phyloP scores from a whole-genome alignment of 2,797 vertebrate species.

The Graptemys geographica region DNA sequence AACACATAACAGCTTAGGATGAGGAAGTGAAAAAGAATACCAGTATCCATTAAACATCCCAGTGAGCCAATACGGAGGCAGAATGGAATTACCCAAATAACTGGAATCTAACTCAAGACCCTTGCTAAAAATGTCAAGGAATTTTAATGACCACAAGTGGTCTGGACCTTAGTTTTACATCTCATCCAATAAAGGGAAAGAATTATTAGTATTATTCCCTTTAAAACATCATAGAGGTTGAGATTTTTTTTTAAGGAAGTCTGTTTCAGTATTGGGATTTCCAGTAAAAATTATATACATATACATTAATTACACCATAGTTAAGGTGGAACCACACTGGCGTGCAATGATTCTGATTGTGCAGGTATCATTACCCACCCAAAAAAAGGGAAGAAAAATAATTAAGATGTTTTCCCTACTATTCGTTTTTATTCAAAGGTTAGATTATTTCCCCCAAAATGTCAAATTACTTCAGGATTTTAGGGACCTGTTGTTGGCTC shows the following conservation, averaged over 20 bases:
- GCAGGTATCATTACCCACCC: constrained; percentile 39
- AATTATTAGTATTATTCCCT: constrained; percentile 74
- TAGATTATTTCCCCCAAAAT: background rate
- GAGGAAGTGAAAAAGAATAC: constrained; percentile 10
- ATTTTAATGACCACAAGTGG: constrained; percentile 75
- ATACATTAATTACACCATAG: constrained; percentile 57
- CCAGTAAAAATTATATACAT: constrained; percentile 63
- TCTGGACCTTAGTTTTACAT: constrained; percentile 42
- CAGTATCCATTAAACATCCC: constrained; percentile 56
- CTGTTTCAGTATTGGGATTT: background rate
- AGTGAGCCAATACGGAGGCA: constrained; percentile 43
- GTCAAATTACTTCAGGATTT: accelerated
- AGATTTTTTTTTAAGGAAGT: background rate
- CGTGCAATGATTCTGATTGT: constrained; percentile 54
- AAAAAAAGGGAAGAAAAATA: constrained; percentile 14
- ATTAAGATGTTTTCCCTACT: background rate
- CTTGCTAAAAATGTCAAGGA: constrained; percentile 45
- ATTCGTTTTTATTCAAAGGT: background rate
- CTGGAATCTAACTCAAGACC: constrained; percentile 63
- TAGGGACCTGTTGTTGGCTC: background rate
- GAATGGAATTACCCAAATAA: constrained; percentile 64
- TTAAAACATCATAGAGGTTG: constrained; percentile 44
- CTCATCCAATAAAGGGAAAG: constrained; percentile 58
- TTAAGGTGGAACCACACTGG: constrained; percentile 48
- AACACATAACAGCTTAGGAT: accelerated